phyloP scores from a whole-genome alignment of 2,797 vertebrate genomes.

The Crenuchus spilurus region DNA sequence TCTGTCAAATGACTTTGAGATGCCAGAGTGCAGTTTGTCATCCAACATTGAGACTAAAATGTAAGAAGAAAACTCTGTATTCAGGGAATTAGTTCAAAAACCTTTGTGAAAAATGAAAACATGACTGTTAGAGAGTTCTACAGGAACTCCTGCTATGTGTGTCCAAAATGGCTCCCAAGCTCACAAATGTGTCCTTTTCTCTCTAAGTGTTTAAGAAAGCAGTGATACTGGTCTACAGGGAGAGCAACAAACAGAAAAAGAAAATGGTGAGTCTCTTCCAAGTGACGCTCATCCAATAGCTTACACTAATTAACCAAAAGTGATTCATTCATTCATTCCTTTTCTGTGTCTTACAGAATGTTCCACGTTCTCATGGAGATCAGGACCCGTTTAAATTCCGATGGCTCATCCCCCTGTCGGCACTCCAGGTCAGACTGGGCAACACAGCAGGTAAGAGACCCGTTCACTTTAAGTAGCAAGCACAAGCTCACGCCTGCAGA shows the following conservation, averaged over 20 bases:
- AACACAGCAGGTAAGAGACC: constrained; percentile 88
- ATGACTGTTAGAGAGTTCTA: background rate
- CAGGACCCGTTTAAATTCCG: constrained; percentile 93
- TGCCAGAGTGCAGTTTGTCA: background rate
- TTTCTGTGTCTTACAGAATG: constrained; percentile 67
- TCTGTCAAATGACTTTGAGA: too few species aligned
- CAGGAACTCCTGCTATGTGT: background rate
- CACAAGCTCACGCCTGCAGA: background rate
- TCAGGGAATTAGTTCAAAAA: constrained; percentile 3
- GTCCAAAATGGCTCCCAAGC: background rate
- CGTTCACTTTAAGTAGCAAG: background rate
- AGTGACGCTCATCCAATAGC: background rate
- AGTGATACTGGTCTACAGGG: constrained; percentile 94
- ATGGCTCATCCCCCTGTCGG: constrained; percentile 94
- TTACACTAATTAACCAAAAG: background rate
- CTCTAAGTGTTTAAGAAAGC: constrained; percentile 94
- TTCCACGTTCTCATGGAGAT: constrained; percentile 85
- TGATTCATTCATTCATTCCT: background rate
- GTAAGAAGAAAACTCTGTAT: background rate
- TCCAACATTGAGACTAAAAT: background rate
- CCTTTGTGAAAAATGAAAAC: constrained; percentile 11
- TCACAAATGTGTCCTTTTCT: constrained; percentile 25
- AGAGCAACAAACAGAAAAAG: constrained; percentile 94
- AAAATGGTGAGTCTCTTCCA: constrained; percentile 86
- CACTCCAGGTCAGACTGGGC: constrained; percentile 92